Base-by-base conservation (phyloP, 1,140 invertebrate genomes). In the Atta texana region DNA sequence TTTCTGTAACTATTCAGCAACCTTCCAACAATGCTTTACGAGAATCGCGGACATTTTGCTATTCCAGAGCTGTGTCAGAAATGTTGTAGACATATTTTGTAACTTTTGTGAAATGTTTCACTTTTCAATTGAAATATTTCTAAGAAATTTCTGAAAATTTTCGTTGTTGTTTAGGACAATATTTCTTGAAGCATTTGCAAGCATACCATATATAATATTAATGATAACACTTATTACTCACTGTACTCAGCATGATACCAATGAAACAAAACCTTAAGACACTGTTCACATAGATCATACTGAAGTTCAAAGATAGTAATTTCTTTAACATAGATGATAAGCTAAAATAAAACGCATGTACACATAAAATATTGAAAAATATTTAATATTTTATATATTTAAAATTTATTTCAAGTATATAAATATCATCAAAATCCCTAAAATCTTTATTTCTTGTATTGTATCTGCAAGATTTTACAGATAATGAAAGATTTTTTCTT, bases 261-360 rank as follows among this genome's bases (percentile, higher is more conserved):
- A 91, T 61, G 51, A 92, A 91, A 28, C 90, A 92, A 53, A 92
- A 89, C 0, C 90, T 88, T 53, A 91, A 88, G 14, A 92, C 87
- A 12, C 77, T 89, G 31, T 86, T 88, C 39, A 91, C 24, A 21
- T 92, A 92, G 0, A 90, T 51, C 4, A 90, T 2, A 31, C 72
- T 88, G 18, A 92, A 55, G 31, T 91, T 91, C 3, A 87, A 57
- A 18, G 87, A 87, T 0, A 92, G 21, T 18, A 92, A n/a, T 63
- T 78, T 61, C 49, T 80, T 90, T 63, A 91, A 64, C 21, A 85
- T 69, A 8, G 34, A 61, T 2, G 89, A 57, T 34, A 81, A 63
- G n/a, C 92, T 92, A 28, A 12, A 90, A 90, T 16, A 85, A 89
- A 76, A 24, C 5, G 34, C 4, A 1, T 1, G 0, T 57, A 72